phyloP scores from a whole-genome alignment of 2,888 invertebrate species.

The Xestia sexstrigata region DNA sequence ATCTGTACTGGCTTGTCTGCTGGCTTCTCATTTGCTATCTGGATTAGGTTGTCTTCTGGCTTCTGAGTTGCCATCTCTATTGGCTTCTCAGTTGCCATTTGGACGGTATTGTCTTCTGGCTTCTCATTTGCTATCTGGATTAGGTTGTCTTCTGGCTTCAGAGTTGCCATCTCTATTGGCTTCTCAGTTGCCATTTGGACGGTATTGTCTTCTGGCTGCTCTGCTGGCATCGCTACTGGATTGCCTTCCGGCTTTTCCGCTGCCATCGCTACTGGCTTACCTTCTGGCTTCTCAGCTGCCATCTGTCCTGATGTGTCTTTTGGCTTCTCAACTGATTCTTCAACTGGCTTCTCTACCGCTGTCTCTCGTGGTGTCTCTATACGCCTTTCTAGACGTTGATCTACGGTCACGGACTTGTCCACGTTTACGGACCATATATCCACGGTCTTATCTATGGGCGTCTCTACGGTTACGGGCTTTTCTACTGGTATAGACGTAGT shows the following conservation, averaged over 20 bases:
- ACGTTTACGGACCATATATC: not conserved
- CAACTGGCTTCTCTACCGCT: not conserved
- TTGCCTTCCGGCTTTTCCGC: not conserved
- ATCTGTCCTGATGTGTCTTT: accelerated
- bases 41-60: not conserved
- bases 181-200: not conserved
- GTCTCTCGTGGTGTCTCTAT: not conserved
- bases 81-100: not conserved
- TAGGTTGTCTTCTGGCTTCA: not conserved
- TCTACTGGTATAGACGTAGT: not conserved
- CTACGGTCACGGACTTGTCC: too few relatives aligned
- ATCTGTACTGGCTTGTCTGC: not conserved
- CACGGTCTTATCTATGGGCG: not conserved
- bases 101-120: not conserved
- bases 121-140: not conserved
- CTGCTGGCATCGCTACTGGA: not conserved
- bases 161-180: not conserved
- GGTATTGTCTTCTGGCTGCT: not conserved
- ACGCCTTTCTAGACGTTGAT: not conserved
- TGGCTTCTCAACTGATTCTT: not conserved
- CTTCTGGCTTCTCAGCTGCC: not conserved
- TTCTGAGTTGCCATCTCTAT: not conserved
- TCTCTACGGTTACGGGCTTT: not conserved
- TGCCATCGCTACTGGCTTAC: not conserved
- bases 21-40: not conserved